Percentiles rank a stretch among this genome's conserved stretches.
Evolutionary conservation across 2,888 invertebrate genomes (phyloP).

Genomic region (Nymphalis polychloros): DNA sequence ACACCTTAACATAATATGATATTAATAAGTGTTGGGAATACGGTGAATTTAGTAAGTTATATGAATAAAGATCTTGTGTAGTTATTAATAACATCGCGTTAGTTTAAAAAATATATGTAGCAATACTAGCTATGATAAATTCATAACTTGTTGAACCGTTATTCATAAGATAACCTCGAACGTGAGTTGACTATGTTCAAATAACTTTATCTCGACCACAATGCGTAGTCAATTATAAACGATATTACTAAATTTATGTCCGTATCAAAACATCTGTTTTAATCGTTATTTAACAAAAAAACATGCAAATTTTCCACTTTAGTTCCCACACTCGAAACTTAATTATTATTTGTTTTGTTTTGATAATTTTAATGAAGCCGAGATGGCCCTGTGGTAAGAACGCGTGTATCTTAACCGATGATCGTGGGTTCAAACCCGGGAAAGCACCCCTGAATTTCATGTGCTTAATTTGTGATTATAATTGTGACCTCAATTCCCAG

Average conservation of each 20-base stretch:
- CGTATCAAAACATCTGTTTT: constrained; percentile 52
- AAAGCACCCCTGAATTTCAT: no score
- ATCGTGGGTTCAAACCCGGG: no score
- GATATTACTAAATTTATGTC: constrained; percentile 50
- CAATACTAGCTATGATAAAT: constrained; percentile 17
- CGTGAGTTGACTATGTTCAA: constrained; percentile 43
- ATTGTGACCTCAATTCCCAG: no score
- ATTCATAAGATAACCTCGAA: constrained; percentile 48
- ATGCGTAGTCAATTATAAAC: constrained; percentile 51
- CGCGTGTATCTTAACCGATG: no score
- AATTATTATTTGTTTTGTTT: neutral
- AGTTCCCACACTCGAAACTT: neutral
- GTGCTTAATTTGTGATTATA: no score
- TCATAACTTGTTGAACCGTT: constrained; percentile 46
- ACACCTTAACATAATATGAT: no score
- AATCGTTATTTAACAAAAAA: neutral
- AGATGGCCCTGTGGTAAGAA: no score
- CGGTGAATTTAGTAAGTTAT: no score
- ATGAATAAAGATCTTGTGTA: neutral
- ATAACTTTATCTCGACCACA: constrained; percentile 46
- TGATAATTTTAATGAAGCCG: no score
- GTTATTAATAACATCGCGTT: no score
- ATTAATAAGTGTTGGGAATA: no score
- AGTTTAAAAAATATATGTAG: neutral
- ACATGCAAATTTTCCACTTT: neutral